Evolutionary conservation across 2,113 vertebrate species (phyloP).

Genomic region (Guaruba guarouba): DNA sequence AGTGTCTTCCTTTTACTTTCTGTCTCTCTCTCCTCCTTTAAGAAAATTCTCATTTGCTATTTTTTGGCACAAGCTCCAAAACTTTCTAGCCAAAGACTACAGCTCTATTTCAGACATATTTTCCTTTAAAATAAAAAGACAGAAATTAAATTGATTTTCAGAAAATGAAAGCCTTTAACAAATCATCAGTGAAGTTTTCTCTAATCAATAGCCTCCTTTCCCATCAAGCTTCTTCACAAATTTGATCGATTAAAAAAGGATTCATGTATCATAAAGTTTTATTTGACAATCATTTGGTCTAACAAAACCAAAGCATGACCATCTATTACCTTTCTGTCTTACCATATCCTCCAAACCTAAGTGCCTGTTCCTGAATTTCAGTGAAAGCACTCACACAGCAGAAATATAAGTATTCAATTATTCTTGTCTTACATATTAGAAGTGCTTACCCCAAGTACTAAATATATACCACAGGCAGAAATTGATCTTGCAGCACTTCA

Average conservation of each 20-base stretch:
- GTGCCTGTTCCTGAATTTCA: not conserved
- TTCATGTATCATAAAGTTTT: not conserved
- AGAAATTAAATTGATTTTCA: not conserved
- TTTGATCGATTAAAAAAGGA: not conserved
- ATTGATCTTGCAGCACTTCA: not conserved
- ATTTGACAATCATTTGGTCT: not conserved
- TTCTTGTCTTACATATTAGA: constrained; percentile 23
- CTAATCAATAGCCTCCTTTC: not conserved
- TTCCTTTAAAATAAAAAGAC: not conserved
- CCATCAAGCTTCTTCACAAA: not conserved
- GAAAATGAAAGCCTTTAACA: not conserved
- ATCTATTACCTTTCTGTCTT: not conserved
- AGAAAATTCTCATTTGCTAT: not conserved
- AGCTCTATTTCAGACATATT: not conserved
- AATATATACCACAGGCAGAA: not conserved
- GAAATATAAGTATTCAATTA: constrained; percentile 30
- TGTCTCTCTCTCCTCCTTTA: not conserved
- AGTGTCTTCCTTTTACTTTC: not conserved
- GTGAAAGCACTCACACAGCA: not conserved
- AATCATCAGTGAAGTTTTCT: not conserved
- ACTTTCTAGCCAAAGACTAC: not conserved
- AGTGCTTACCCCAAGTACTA: constrained; percentile 3
- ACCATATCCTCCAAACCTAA: not conserved
- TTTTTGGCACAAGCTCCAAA: not conserved
- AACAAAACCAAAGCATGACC: not conserved